Conservation (phyloP, 2,888 invertebrate species). For the Amiota minor region DNA sequence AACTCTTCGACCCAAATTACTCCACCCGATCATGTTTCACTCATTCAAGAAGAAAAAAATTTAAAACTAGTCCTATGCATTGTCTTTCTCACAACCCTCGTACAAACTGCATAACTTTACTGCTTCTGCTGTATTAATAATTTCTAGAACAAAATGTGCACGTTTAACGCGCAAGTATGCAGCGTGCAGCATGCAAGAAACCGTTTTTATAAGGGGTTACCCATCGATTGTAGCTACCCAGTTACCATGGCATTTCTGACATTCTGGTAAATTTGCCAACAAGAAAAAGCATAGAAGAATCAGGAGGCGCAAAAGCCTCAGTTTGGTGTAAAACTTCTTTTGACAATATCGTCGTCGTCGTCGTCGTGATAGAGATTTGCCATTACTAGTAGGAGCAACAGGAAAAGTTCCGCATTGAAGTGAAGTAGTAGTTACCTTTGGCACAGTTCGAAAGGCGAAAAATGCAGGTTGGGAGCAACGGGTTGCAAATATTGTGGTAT, state of each 20-base stretch:
- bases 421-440: constrained; percentile 11
- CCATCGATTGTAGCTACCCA: too few relatives aligned
- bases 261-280: too few relatives aligned
- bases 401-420: background rate
- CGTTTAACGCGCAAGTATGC: background rate
- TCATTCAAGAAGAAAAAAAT: too few relatives aligned
- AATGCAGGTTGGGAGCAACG: constrained; percentile 7
- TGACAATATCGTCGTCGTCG: constrained; percentile 3
- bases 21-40: too few relatives aligned
- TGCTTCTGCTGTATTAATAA: constrained; percentile 4
- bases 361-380: background rate
- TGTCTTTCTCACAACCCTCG: too few relatives aligned
- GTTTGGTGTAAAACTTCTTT: background rate
- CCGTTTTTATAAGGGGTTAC: background rate
- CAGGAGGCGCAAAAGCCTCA: background rate
- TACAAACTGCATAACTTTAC: background rate
- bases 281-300: background rate
- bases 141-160: constrained; percentile 16
- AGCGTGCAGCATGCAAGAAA: constrained; percentile 8
- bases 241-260: too few relatives aligned
- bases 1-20: too few relatives aligned
- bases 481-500: background rate
- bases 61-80: too few relatives aligned
- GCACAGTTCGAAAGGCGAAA: constrained; percentile 12
- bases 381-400: background rate